phyloP scores from a whole-genome alignment of 2,888 invertebrate species.

The Acheta domesticus region DNA sequence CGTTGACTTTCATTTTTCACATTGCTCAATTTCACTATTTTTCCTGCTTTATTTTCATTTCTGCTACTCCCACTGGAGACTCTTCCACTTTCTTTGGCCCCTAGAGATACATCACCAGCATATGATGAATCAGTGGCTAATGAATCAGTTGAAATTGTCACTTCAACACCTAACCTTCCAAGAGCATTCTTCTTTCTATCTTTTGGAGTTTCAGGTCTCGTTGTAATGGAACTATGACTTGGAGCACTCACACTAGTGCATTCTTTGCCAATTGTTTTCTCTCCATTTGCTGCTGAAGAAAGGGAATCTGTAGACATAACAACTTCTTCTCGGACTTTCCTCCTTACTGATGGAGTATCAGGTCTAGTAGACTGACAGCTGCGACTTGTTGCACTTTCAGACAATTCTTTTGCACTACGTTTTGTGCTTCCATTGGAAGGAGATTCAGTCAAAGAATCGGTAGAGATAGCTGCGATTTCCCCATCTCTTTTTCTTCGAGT shows the following conservation, averaged over 20 bases:
- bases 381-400: slow-evolving; percentile 37
- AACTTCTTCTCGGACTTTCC: slow-evolving; percentile 35
- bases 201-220: slow-evolving; percentile 31
- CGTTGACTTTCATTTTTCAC: slow-evolving; percentile 23
- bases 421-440: slow-evolving; percentile 26
- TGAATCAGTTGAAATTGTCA: slow-evolving; percentile 49
- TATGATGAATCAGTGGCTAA: slow-evolving; percentile 44
- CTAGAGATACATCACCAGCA: slow-evolving; percentile 27
- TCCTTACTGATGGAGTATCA: slow-evolving; percentile 46
- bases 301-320: slow-evolving; percentile 47
- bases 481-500: slow-evolving; percentile 27
- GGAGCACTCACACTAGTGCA: slow-evolving; percentile 28
- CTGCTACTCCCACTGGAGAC: background rate
- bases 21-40: slow-evolving; percentile 21
- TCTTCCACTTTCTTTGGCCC: slow-evolving; percentile 21
- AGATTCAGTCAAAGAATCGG: slow-evolving; percentile 33
- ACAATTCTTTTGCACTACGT: slow-evolving; percentile 22
- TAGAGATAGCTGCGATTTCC: slow-evolving; percentile 31
- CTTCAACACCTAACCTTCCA: slow-evolving; percentile 39
- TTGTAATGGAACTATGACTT: slow-evolving; percentile 26
- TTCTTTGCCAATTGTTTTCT: background rate
- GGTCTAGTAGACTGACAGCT: slow-evolving; percentile 48
- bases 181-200: slow-evolving; percentile 26
- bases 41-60: slow-evolving; percentile 23
- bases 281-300: slow-evolving; percentile 35